Base-by-base conservation (phyloP, 2,888 invertebrate species). In the Suillia variegata region DNA sequence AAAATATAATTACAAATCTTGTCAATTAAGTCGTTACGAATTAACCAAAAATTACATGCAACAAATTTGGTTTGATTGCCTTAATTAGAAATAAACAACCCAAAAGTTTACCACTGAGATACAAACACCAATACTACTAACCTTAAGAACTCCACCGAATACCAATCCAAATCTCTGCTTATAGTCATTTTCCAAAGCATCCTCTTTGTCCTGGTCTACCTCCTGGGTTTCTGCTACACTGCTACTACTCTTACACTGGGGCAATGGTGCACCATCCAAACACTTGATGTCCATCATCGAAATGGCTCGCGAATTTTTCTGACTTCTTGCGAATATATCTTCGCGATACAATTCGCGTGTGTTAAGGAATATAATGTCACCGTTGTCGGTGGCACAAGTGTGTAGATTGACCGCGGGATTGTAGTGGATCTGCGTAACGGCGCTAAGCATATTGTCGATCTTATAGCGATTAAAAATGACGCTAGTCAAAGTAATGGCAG, bases 151-250 rank as follows among this genome's bases (percentile, higher is more conserved):
- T 1, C 75, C 68, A 21, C 70, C 67, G 22, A 81, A 69, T 2
- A 77, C 53, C 21, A 81, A 49, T 12, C 80, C 81, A 62, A 78
- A 80, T 59, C 77, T 71, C 4, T 70, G 61, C 2, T 66, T 67
- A 57, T 73, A 74, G 8, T 72, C 60, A 5, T 77, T 71, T 55
- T 61, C 54, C 18, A 67, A 2, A 3, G 42, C 38, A 20, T 58
- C 58, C 1, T 48, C 56, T 2, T 22, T 52, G 26, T 3, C 12
- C 34, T 33, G 24, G 1, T 58, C 2, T n/a, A n/a, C n/a, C n/a
- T n/a, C n/a, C 24, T 15, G 18, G 3, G 34, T 5, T 2, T 54
- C 31, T 18, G 57, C 52, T 3, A 15, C 2, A 17, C 17, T 48
- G 15, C 21, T 18, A 20, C n/a, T 13, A 12, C n/a, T 38, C n/a